Evolutionary conservation across 2,113 vertebrate genomes (phyloP).

Genomic region (Manacus vitellinus): DNA sequence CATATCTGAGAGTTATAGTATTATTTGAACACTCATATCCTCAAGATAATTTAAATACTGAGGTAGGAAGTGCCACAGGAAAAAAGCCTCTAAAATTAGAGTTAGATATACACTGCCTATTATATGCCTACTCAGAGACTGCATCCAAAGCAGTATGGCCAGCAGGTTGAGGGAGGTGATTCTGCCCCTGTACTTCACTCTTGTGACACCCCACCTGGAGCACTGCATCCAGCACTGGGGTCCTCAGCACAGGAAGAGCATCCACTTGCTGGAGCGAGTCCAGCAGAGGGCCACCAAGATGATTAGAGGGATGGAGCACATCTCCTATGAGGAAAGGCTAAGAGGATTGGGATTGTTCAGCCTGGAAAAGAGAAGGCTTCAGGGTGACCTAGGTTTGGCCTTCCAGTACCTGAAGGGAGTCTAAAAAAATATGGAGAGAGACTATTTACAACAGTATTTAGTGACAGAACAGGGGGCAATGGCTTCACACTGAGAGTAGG

Average conservation of each 20-base stretch:
- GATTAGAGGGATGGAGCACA: neutral
- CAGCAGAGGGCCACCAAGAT: neutral
- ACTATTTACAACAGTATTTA: neutral
- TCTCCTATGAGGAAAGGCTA: neutral
- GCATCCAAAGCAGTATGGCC: neutral
- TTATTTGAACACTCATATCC: neutral
- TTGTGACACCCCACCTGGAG: neutral
- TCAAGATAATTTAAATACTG: neutral
- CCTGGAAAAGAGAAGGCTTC: neutral
- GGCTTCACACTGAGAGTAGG: neutral
- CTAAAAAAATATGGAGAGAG: neutral
- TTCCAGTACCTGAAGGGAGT: neutral
- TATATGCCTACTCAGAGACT: neutral
- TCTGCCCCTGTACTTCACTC: neutral
- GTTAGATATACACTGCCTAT: neutral
- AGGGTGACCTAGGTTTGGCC: neutral
- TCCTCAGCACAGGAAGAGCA: neutral
- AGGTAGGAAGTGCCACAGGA: neutral
- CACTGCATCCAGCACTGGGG: neutral
- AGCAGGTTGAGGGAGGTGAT: neutral
- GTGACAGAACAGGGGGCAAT: neutral
- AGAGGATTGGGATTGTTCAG: neutral
- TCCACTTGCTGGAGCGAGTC: neutral
- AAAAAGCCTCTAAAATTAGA: neutral
- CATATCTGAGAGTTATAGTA: neutral